Evolutionary conservation across 2,797 vertebrate genomes (phyloP).

Genomic region (Hirundo rustica): DNA sequence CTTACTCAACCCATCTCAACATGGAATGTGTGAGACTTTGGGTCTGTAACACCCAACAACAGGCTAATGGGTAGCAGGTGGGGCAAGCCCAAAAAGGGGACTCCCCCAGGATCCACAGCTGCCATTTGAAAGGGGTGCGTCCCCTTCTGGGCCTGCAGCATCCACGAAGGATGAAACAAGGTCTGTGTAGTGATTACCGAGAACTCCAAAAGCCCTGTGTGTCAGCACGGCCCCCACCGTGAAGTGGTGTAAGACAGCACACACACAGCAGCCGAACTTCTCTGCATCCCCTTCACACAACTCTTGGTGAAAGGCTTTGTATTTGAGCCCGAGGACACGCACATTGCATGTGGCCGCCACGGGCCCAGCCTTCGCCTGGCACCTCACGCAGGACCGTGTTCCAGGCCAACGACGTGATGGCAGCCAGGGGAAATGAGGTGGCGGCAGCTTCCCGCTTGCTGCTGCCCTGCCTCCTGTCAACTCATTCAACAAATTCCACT

Average conservation of each 20-base stretch:
- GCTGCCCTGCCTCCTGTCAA: neutral
- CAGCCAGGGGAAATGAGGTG: neutral
- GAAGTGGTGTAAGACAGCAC: neutral
- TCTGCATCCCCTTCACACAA: neutral
- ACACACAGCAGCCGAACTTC: neutral
- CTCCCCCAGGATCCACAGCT: fast-evolving
- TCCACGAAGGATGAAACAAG: fast-evolving
- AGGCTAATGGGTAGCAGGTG: neutral
- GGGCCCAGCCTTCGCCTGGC: neutral
- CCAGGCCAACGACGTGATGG: fast-evolving
- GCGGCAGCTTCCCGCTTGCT: neutral
- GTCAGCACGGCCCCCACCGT: neutral
- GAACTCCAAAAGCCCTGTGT: neutral
- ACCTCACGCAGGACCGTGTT: fast-evolving
- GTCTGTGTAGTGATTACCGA: neutral
- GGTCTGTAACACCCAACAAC: neutral
- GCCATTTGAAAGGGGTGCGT: neutral
- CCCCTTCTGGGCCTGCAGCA: neutral
- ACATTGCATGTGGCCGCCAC: fast-evolving
- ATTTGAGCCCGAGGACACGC: neutral
- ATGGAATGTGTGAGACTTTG: neutral
- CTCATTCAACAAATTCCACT: too few relatives aligned
- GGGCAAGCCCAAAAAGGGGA: neutral
- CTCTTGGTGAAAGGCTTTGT: neutral
- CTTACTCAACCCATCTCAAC: neutral